Base-by-base conservation (phyloP, 2,888 invertebrate genomes). In the Papilio protenor region DNA sequence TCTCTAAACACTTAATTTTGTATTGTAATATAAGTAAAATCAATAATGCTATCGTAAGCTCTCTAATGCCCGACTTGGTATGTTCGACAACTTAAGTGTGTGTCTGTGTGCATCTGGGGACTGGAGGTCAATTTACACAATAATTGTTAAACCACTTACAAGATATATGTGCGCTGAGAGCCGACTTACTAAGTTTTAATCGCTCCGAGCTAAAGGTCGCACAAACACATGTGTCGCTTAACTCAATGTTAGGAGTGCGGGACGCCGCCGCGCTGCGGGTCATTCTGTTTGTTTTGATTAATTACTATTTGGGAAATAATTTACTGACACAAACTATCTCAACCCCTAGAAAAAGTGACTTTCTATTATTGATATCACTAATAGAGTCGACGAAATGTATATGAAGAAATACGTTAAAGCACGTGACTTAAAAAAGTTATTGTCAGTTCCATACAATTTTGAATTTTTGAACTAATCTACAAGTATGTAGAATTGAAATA, bases 181-280 rank as follows among this genome's bases (percentile, higher is more conserved):
- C 11, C 40, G 66, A 73, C 57, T 73, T 57, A 40, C 23, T 45
- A 73, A 73, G 59, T 73, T 73, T 59, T 47, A 73, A 61, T 73
- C 73, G 73, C 5, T 73, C 11, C 12, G 10, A 47, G 40, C 21
- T 45, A 59, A 59, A 73, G 59, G 59, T 47, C 73, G 14, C 47
- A 33, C 40, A 66, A 66, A 66, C 40, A 66, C 66, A 66, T 40
- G 66, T 66, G n/a, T 40, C 18, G 27, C 40, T 66, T 66, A 40
- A 40, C 66, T 33, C 40, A 66, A 66, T 11, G 40, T 40, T 18
- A 66, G 40, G 66, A 40, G 1, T 40, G 66, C 40, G 66, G 66
- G 40, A 8, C 4, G 33, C 33, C 33, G 33, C 6, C 16, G 33
- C 18, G n/a, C 57, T 8, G 2, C 18, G 66, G 40, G 2, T 66